Conservation (phyloP, 2,888 invertebrate genomes). For the Flexamia atlantica region DNA sequence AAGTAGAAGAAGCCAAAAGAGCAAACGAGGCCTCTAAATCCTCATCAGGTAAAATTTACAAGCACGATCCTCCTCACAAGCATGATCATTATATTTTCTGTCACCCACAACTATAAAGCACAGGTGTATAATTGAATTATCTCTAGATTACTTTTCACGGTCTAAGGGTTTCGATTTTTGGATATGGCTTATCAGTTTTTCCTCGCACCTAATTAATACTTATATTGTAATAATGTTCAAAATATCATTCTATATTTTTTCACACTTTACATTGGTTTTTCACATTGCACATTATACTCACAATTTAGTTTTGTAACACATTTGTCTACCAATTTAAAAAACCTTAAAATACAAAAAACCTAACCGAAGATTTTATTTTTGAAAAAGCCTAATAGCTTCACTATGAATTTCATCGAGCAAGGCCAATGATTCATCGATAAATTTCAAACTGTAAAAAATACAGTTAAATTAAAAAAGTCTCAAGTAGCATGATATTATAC, state of each 20-base stretch:
- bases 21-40: conserved; percentile 71
- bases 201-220: no score
- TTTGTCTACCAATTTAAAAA: no score
- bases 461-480: no score
- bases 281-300: background rate
- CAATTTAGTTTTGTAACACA: no score
- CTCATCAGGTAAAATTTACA: conserved; percentile 33
- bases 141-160: conserved; percentile 7
- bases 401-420: no score
- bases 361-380: no score
- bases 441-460: no score
- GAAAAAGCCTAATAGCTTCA: no score
- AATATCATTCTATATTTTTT: background rate
- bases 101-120: background rate
- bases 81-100: conserved; percentile 3
- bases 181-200: background rate
- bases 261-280: background rate
- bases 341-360: no score
- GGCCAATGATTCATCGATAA: no score
- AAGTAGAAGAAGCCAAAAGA: conserved; percentile 79
- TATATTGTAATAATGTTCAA: background rate
- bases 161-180: conserved; percentile 1
- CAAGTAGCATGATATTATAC: no score
- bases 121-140: background rate
- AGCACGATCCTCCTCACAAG: background rate